Evolutionary conservation across 2,797 vertebrate genomes (phyloP).

Genomic region (Pagetopsis macropterus): DNA sequence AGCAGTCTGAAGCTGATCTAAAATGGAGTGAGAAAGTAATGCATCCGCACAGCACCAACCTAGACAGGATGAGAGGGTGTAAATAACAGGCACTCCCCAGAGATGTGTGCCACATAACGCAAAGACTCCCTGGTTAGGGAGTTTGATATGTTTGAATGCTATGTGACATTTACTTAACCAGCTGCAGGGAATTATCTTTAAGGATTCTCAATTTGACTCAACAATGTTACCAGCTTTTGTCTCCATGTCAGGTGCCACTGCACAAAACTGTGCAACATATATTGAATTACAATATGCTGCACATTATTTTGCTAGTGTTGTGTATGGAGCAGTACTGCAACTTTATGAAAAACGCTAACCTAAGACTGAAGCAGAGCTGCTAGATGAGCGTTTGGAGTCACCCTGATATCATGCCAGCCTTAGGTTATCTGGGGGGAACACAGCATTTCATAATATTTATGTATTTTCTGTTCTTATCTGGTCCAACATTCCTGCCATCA

Average conservation of each 20-base stretch:
- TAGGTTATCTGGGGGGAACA: conserved; percentile 41
- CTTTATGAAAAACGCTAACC: conserved; percentile 29
- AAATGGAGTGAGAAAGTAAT: conserved; percentile 76
- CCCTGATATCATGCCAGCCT: conserved; percentile 58
- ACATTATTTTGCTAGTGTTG: background rate
- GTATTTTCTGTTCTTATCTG: conserved; percentile 72
- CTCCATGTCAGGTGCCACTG: conserved; percentile 20
- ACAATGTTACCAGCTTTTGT: conserved; percentile 23
- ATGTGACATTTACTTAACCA: conserved; percentile 72
- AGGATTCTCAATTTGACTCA: conserved; percentile 43
- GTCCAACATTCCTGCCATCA: conserved; percentile 65
- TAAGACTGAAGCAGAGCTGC: conserved; percentile 24
- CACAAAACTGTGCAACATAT: conserved; percentile 4
- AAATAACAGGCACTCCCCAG: conserved; percentile 74
- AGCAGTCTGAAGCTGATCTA: conserved; percentile 72
- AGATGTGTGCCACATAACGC: conserved; percentile 70
- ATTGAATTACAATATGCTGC: conserved; percentile 4
- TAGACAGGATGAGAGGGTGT: conserved; percentile 71
- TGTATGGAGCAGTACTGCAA: conserved; percentile 12
- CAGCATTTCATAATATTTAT: conserved; percentile 65
- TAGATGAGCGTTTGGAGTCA: conserved; percentile 45
- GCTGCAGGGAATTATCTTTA: conserved; percentile 58
- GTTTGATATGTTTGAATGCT: conserved; percentile 71
- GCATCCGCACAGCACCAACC: conserved; percentile 62
- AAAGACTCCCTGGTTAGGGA: conserved; percentile 60